Conservation (phyloP, 2,888 invertebrate genomes). For the Willowsia nigromaculata region DNA sequence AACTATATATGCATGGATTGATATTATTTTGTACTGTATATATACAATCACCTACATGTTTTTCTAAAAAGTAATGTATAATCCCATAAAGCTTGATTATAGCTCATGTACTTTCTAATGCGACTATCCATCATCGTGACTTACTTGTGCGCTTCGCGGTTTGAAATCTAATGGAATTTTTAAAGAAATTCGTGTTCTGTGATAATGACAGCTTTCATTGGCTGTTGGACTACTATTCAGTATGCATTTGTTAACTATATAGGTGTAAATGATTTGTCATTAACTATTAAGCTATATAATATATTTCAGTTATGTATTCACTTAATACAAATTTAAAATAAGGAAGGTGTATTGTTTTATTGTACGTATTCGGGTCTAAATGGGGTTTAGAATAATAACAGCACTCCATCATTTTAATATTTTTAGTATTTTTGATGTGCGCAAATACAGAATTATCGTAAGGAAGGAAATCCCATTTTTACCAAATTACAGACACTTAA, state of each 20-base stretch:
- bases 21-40: conserved; percentile 17
- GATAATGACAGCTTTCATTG: background rate
- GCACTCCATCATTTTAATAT: background rate
- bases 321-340: no score
- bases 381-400: background rate
- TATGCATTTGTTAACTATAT: conserved; percentile 15
- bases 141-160: background rate
- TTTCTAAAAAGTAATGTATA: background rate
- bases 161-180: conserved; percentile 13
- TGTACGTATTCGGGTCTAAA: background rate
- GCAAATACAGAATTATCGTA: background rate
- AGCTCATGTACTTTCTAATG: background rate
- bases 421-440: background rate
- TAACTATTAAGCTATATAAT: no score
- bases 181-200: conserved; percentile 11
- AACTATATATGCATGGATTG: background rate
- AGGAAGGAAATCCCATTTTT: conserved; percentile 20
- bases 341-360: background rate
- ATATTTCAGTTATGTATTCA: no score
- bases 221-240: background rate
- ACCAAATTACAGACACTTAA: no score
- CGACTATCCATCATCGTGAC: background rate
- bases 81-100: background rate
- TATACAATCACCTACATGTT: background rate
- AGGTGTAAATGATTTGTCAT: no score